Base-by-base conservation (phyloP, 2,888 invertebrate species). In the Calameuta filiformis region DNA sequence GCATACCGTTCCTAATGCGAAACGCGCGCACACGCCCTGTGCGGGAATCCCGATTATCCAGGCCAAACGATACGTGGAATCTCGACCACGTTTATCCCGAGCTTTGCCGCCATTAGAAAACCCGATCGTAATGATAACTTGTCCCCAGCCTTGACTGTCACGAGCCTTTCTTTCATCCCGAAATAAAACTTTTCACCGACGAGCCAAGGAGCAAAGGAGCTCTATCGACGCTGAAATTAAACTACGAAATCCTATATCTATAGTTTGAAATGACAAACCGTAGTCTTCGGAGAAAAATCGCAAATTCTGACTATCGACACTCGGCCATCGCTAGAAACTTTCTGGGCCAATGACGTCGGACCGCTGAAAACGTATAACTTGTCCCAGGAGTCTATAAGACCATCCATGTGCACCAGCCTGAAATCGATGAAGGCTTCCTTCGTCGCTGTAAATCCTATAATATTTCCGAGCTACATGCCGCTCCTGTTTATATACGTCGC, bases 1-100 rank as follows among this genome's bases (percentile, higher is more conserved):
- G 86, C 85, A 87, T 87, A 85, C 84, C 85, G 84, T 80, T 81
- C 84, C 81, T 85, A 86, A 87, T 87, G 88, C 83, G 82, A 85
- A 85, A 86, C 85, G 84, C 83, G 83, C 79, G 79, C 35, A 79
- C 79, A 75, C 80, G 79, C 80, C 79, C 82, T 79, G 79, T 76
- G 76, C 81, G 33, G 85, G 84, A 86, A 87, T 86, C 82, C 79
- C 82, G 85, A 87, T 86, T 86, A 86, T 83, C 69, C 71, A 15
- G 71, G 31, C 71, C 12, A 71, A 71, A 34, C 71, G 71, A 71
- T 71, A 71, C 31, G 71, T 31, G 71, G 71, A 71, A 71, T 71
- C 71, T 71, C 71, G 33, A 12, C 71, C 71, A 34, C n/a, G 4
- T 6, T 15, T 31, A 12, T 34, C 71, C 31, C 31, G 71, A 12